Evolutionary conservation across 2,797 vertebrate species (phyloP), one percentile per base, ranked within the genome.

Genomic region (Scolopax bukidnonensis): DNA sequence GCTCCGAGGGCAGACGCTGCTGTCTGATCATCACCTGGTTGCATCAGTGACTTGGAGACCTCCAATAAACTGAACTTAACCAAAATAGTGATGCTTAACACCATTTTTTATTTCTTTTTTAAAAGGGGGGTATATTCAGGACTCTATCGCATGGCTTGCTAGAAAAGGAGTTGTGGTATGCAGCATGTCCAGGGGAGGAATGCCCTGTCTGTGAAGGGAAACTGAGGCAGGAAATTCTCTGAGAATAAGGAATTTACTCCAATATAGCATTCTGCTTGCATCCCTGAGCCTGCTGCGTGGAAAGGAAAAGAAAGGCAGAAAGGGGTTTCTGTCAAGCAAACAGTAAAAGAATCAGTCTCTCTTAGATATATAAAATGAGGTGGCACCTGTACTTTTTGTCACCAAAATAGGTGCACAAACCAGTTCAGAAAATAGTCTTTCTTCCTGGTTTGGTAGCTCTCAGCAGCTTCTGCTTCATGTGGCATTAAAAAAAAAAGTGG

Each of bases 321-420:
- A 63, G 23, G 19, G 13, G 0, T 3, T 74, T 64, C 76, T 47
- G n/a, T 21, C 45, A 43, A 30, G 33, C 0, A 2, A 38, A 23
- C 3, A 4, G 45, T 67, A 54, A 64, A 57, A 85, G 30, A 64
- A 48, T 65, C 74, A 48, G 16, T 16, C 13, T 48, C 14, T 51
- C 38, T 71, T 41, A 18, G 14, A 28, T 10, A 73, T 5, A 11
- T 20, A 27, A 51, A 48, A 67, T 40, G 23, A 59, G 18, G 45
- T 24, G 61, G 20, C 24, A 54, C 25, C 32, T 41, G 16, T 14
- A 8, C 33, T 41, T 69, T 71, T 21, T 24, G 21, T n/a, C 56
- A n/a, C 32, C 48, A 28, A 45, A 69, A 50, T 0, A 43, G 6
- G 36, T 40, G 8, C 36, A 71, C 43, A 54, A 70, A 50, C 43